Conservation (phyloP, 2,888 invertebrate genomes). For the Ornithoptera alexandrae region DNA sequence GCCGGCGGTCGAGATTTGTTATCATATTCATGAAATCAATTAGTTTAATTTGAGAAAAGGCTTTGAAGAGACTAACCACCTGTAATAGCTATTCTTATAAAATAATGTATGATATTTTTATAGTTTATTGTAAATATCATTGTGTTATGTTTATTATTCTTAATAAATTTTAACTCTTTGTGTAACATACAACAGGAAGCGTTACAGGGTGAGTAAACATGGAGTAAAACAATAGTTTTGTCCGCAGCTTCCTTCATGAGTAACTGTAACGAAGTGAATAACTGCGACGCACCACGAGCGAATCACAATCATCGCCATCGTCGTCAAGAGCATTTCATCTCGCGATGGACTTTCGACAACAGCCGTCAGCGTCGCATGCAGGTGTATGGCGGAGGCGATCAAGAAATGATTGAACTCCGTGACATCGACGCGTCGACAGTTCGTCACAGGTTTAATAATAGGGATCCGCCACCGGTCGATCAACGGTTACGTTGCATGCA, state of each 20-base stretch:
- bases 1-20: not conserved
- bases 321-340: conserved; percentile 41
- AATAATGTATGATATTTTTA: too few species aligned
- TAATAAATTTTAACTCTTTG: too few species aligned
- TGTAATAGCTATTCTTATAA: too few species aligned
- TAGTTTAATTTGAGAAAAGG: not conserved
- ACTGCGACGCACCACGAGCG: conserved; percentile 29
- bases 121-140: too few species aligned
- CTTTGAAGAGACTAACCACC: too few species aligned
- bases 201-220: not conserved
- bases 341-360: conserved; percentile 57
- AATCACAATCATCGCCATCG: conserved; percentile 32
- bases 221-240: conserved; percentile 33
- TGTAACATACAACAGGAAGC: too few species aligned
- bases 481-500: not conserved
- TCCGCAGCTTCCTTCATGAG: conserved; percentile 49
- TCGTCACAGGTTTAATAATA: not conserved
- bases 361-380: conserved; percentile 38
- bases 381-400: not conserved
- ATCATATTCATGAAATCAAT: not conserved
- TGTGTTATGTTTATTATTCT: too few species aligned
- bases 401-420: conserved; percentile 30
- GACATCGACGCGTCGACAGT: not conserved
- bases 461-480: not conserved
- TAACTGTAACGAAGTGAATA: conserved; percentile 44